Conservation (phyloP, 2,797 vertebrate genomes). For the Fistularia commersonii region DNA sequence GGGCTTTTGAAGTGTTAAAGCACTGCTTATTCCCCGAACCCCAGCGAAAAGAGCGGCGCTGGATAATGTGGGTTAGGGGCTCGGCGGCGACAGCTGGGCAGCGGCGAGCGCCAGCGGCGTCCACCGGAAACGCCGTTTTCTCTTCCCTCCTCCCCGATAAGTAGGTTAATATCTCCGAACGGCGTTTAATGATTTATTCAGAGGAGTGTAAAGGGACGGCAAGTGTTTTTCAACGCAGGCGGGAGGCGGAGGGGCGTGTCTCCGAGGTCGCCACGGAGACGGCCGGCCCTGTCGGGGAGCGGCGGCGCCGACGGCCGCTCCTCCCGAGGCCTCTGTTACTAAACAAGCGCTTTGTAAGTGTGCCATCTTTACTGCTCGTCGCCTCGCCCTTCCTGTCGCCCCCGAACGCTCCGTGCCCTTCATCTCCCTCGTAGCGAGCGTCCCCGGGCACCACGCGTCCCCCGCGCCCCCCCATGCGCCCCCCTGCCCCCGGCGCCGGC, state of each 20-base stretch:
- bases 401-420: conserved; percentile 62
- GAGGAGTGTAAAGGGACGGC: conserved; percentile 65
- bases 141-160: conserved; percentile 68
- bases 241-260: conserved; percentile 57
- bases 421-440: conserved; percentile 56
- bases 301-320: conserved; percentile 37
- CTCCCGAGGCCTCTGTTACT: conserved; percentile 66
- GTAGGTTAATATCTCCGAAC: conserved; percentile 82
- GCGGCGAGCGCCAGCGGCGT: conserved; percentile 72
- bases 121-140: conserved; percentile 69
- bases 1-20: conserved; percentile 75
- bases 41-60: conserved; percentile 67
- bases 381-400: conserved; percentile 18
- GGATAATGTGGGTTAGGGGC: conserved; percentile 79
- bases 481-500: conserved; percentile 36
- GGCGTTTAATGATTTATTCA: conserved; percentile 80
- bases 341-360: conserved; percentile 79
- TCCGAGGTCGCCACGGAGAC: conserved; percentile 32
- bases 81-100: conserved; percentile 76
- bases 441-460: too few relatives aligned
- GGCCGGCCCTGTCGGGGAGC: conserved; percentile 46
- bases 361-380: conserved; percentile 79
- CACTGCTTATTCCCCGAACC: conserved; percentile 72
- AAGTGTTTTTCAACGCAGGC: conserved; percentile 61
- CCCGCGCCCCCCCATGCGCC: too few relatives aligned